phyloP scores from a whole-genome alignment of 2,797 vertebrate species.

The Scleropages formosus region DNA sequence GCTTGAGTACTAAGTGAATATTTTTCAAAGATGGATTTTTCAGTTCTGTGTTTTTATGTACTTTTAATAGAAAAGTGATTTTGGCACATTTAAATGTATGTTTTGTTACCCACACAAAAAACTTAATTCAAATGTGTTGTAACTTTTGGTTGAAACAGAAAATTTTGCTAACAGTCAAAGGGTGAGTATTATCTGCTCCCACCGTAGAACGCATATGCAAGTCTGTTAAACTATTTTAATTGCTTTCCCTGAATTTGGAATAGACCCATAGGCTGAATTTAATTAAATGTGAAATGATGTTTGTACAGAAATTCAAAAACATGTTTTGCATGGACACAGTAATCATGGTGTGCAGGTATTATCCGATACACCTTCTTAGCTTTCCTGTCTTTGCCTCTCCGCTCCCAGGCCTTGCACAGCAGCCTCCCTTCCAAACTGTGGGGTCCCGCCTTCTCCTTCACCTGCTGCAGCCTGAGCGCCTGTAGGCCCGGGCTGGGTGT shows the following conservation, averaged over 20 bases:
- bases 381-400: conserved; percentile 52
- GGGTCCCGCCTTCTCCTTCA: conserved; percentile 60
- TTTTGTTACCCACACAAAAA: too few relatives aligned
- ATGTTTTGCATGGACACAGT: not conserved
- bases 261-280: not conserved
- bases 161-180: too few relatives aligned
- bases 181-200: too few relatives aligned
- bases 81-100: too few relatives aligned
- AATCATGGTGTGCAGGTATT: not conserved
- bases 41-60: too few relatives aligned
- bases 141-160: too few relatives aligned
- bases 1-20: too few relatives aligned
- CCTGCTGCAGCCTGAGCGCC: conserved; percentile 80
- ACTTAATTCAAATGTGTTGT: too few relatives aligned
- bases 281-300: not conserved
- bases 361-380: conserved; percentile 53
- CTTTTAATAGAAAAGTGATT: too few relatives aligned
- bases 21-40: too few relatives aligned
- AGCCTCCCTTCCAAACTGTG: conserved; percentile 69
- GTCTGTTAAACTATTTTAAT: not conserved
- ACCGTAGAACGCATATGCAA: too few relatives aligned
- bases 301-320: not conserved
- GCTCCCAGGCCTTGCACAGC: conserved; percentile 67
- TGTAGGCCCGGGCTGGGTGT: conserved; percentile 76
- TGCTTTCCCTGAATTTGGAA: not conserved